A percentile compares a stretch with the other conserved stretches of the same genome.
phyloP scores from a whole-genome alignment of 1,140 invertebrate genomes.

The Thalassaphorura encarpata region DNA sequence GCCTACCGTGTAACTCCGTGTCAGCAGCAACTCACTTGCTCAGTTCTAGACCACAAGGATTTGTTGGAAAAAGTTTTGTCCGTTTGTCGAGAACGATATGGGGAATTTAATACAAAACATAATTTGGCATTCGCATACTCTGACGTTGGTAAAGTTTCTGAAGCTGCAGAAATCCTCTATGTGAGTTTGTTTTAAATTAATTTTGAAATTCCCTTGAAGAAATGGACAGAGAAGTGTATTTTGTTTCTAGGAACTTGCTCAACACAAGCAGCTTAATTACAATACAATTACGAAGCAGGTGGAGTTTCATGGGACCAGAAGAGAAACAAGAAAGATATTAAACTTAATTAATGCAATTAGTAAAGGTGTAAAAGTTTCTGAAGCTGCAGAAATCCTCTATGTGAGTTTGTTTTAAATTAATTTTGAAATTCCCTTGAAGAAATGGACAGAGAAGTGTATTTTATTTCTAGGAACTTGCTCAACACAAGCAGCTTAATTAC shows the following conservation, averaged over 20 bases:
- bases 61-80: slow-evolving; percentile 7
- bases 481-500: background rate
- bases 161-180: slow-evolving; percentile 5
- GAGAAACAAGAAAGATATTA: background rate
- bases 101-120: background rate
- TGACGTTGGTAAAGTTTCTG: slow-evolving; percentile 11
- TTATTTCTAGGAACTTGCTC: slow-evolving; percentile 9
- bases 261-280: background rate
- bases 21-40: slow-evolving; percentile 9
- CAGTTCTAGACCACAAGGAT: slow-evolving; percentile 2
- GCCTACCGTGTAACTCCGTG: slow-evolving; percentile 7
- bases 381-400: background rate
- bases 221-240: background rate
- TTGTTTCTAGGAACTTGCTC: slow-evolving; percentile 9
- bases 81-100: background rate
- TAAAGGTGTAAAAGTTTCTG: too few relatives aligned
- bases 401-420: background rate
- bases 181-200: background rate
- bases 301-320: background rate
- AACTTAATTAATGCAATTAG: slow-evolving; percentile 8
- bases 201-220: background rate
- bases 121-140: slow-evolving; percentile 7
- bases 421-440: background rate
- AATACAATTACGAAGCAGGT: background rate
- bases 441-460: background rate